Base-by-base conservation (phyloP, 2,888 invertebrate genomes). In the Chrysolina oricalcia region DNA sequence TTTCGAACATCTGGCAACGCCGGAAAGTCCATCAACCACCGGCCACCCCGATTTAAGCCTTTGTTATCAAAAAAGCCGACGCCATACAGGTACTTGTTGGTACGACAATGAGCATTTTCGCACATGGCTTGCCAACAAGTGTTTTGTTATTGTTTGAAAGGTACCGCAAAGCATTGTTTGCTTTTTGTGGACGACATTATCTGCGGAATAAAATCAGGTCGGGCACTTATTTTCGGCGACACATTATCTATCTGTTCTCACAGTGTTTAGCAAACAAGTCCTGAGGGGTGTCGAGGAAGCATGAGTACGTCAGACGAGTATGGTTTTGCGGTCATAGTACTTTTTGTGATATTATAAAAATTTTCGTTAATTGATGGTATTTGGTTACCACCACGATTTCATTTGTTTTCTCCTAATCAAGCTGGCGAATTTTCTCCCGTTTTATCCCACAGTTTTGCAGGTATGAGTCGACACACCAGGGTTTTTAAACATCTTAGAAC, bases 21-120 rank as follows among this genome's bases (percentile, higher is more conserved):
- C n/a, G 53, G 35, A 19, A 8, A 41, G 41, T 3, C 15, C 40
- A 15, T n/a, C 13, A 11, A 48, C 48, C 5, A 76, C 62, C 79
- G 82, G 77, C 83, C 81, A 82, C 82, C 82, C 80, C 65, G 77
- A 72, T 76, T 77, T 68, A 78, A 76, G 76, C 70, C 80, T 73
- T 76, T 74, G 76, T 78, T 75, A 75, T 76, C 70, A 80, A 82
- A 81, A 76, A 35, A 59, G 53, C 79, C 77, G 76, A 74, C 76
- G 65, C 70, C 63, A 70, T 73, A 74, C 72, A 71, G 65, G 53
- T 63, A 73, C 75, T 77, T 75, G 75, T 77, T 68, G 70, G 70
- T 70, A 23, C 27, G 65, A 66, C 72, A 69, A 62, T 70, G 35
- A 23, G 35, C 63, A 68, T 78, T 79, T 82, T 83, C 78, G 78